Evolutionary conservation across 1,140 invertebrate species (phyloP), one percentile per base, ranked within the genome.

Genomic region (Lordiphosa clarofinis): DNA sequence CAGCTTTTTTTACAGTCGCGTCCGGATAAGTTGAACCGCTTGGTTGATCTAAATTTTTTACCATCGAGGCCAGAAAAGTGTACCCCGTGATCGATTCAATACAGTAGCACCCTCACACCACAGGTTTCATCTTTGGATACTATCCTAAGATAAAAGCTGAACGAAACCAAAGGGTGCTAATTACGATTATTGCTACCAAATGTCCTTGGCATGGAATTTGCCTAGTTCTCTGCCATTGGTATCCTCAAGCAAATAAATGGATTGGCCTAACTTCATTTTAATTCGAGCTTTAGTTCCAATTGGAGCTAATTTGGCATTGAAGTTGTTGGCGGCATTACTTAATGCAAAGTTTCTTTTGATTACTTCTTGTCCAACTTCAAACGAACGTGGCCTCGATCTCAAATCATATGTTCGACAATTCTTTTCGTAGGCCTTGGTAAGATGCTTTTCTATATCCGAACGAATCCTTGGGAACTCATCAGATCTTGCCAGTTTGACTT

Each of bases 281-380:
- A 40, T 12, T 0, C 50, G 21, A 28, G 21, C 38, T 10, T 53
- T 33, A 10, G 31, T n/a, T 7, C 24, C 24, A 28, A 28, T 28
- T 6, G 24, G 24, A 28, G 52, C 39, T 19, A 55, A 35, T 44
- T 44, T 55, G 3, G 52, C 37, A 55, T 44, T 55, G 11, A 55
- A 43, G 15, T 43, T 31, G 6, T 7, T 10, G 5, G 21, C 21
- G 24, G 24, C 6, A 6, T 28, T 28, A 28, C 24, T 28, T 2
- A 28, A 28, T 7, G 24, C 24, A 7, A 28, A 28, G 24, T 28
- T 28, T 28, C 24, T 35, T 33, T 39, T 56, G 5, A 40, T 31
- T 3, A 58, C 38, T 13, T 24, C 9, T 37, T 59, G 40, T 0
- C 39, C 48, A 3, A 37, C 12, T 10, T 53, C 39, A 39, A 56